Base-by-base conservation (phyloP, 1,140 invertebrate species). In the Polyergus mexicanus region DNA sequence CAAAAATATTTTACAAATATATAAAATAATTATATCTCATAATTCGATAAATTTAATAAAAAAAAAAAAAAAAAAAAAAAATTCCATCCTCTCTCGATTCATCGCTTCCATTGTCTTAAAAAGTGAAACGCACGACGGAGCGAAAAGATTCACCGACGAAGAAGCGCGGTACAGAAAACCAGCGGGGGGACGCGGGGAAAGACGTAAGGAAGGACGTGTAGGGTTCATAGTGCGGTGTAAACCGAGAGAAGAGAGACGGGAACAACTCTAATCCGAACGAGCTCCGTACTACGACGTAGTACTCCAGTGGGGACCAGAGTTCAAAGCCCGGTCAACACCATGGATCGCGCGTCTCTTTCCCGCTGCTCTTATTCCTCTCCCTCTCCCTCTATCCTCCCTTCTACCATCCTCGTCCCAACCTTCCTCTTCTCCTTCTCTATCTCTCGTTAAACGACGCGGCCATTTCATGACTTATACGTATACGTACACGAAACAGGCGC, bases 261-360 rank as follows among this genome's bases (percentile, higher is more conserved):
- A 65, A 74, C 38, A 75, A 86, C 71, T 63, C 88, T 86, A 89
- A 90, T 90, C 88, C 85, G 77, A 56, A 74, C 71, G 75, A 86
- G 77, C 85, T 83, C 88, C 88, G 89, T 92, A 91, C 88, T 92
- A 92, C 91, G 89, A 44, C 89, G 91, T 92, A 93, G 89, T 92
- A 92, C 91, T 90, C 89, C 86, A 93, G 88, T 87, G 89, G 78
- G 78, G 87, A 91, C 90, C 86, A 91, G 91, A 89, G 93, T 93
- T 93, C 92, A 93, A 93, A 93, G 92, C 91, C 92, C 92, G 93
- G 92, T 93, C 92, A 93, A 93, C 91, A 90, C 91, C 91, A 89
- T 89, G 92, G 92, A 19, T 80, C 66, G 38, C 74, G 68, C 66
- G 65, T 85, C 89, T 68, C 69, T 86, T 77, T 86, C 68, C 83